A percentile compares a stretch with the other conserved stretches of the same genome.
These are phyloP conservation scores for Dermatophagoides farinae DNA, from an alignment of 1,140 invertebrate genomes.

Conservation along the genomic window DNA sequence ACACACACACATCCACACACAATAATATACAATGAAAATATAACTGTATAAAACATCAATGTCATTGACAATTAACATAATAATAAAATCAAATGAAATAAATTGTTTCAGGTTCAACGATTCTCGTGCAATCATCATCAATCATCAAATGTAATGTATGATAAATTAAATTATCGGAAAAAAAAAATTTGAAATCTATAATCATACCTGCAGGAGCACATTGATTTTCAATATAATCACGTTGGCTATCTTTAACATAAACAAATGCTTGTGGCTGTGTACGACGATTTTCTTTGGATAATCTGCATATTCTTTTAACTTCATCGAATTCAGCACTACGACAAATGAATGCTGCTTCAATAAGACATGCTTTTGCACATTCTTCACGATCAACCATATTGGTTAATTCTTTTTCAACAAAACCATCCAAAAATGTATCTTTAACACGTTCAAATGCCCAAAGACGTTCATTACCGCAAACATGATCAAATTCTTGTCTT, in stretches of 20 bases:
- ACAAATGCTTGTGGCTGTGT: conserved; percentile 31
- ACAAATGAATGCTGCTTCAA: conserved; percentile 29
- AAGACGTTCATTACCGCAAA: conserved; percentile 29
- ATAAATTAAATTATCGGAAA: not conserved
- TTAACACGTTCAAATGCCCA: conserved; percentile 33
- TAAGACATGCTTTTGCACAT: conserved; percentile 30
- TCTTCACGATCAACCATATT: conserved; percentile 29
- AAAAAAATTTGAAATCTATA: not conserved
- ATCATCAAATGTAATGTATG: not conserved
- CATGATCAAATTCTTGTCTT: conserved; percentile 25
- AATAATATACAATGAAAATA: not conserved
- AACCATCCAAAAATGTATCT: conserved; percentile 29
- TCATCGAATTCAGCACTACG: conserved; percentile 31
- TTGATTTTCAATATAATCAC: conserved; percentile 35
- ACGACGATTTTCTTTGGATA: conserved; percentile 31
- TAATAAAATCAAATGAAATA: not conserved
- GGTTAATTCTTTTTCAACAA: conserved; percentile 28
- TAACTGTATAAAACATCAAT: too few relatives aligned
- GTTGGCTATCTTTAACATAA: conserved; percentile 23
- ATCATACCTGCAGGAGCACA: conserved; percentile 25
- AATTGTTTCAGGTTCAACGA: not conserved
- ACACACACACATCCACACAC: not conserved
- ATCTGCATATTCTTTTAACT: conserved; percentile 24
- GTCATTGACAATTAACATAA: too few relatives aligned
- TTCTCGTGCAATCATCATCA: too few relatives aligned